Base-by-base conservation (phyloP, 2,888 invertebrate species). In the Brachyptera risi region DNA sequence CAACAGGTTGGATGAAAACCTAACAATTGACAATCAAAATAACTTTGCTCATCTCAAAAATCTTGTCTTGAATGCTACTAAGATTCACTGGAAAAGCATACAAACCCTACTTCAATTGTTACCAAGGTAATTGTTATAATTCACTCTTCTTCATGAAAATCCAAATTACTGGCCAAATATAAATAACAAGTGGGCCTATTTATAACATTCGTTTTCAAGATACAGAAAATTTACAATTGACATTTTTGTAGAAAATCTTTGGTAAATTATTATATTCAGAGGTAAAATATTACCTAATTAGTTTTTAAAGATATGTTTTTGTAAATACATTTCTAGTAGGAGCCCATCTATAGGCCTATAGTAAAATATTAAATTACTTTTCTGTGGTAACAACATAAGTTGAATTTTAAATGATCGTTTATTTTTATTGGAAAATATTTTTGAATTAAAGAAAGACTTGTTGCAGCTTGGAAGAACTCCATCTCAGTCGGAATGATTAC, bases 401-500 rank as follows among this genome's bases (percentile, higher is more conserved):
- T n/a, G n/a, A n/a, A n/a, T n/a, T n/a, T n/a, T n/a, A n/a, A n/a
- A n/a, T n/a, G n/a, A n/a, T n/a, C n/a, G n/a, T n/a, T n/a, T n/a
- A n/a, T n/a, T n/a, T n/a, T n/a, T n/a, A n/a, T n/a, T n/a, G n/a
- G n/a, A n/a, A n/a, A n/a, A n/a, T n/a, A n/a, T n/a, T n/a, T n/a
- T n/a, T n/a, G n/a, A n/a, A n/a, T n/a, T n/a, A n/a, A n/a, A n/a
- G n/a, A 31, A 7, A 23, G 19, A 9, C 3, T 3, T 17, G 13
- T 72, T 72, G 38, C 70, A 80, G 80, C 72, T 79, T 96, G 44
- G 90, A 93, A 78, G 96, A 96, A 76, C 79, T 97, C 66, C 96
- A 96, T 76, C 78, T 96, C 69, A 95, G 96, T 72, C 81, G 95
- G 64, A 97, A 96, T 75, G 88, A 92, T 73, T 94, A 92, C 74